Conservation (phyloP, 2,888 invertebrate species). For the Poecilus cupreus region DNA sequence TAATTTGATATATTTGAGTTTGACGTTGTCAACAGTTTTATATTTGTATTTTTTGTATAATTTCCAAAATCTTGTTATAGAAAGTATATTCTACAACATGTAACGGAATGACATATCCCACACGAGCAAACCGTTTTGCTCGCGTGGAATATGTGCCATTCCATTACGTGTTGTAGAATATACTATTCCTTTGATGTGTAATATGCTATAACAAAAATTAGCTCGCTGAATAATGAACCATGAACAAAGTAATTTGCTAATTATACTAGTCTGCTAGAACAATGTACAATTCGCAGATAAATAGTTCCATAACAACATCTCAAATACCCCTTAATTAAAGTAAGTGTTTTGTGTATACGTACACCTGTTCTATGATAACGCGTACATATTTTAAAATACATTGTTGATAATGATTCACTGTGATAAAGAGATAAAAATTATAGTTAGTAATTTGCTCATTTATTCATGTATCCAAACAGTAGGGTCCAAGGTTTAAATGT, state of each 20-base stretch:
- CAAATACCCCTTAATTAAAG: slow-evolving; percentile 4
- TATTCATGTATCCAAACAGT: not conserved
- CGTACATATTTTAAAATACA: slow-evolving; percentile 1
- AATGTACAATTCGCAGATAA: not conserved
- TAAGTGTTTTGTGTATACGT: not conserved
- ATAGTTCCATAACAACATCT: not conserved
- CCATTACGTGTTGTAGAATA: too few relatives aligned
- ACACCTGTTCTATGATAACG: not conserved
- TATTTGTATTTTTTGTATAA: too few relatives aligned
- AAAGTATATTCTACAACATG: too few relatives aligned
- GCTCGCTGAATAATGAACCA: too few relatives aligned
- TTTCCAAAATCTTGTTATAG: too few relatives aligned
- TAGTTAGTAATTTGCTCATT: not conserved
- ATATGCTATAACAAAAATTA: too few relatives aligned
- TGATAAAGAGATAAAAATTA: slow-evolving; percentile 8
- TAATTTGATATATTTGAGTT: too few relatives aligned
- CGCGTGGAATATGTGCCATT: too few relatives aligned
- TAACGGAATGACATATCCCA: too few relatives aligned
- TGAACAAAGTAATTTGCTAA: slow-evolving; percentile 10
- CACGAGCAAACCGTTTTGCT: too few relatives aligned
- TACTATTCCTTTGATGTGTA: too few relatives aligned
- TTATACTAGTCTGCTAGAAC: not conserved
- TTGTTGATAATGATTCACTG: slow-evolving; percentile 23
- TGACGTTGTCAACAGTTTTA: too few relatives aligned
- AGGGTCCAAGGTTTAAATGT: not conserved